These are phyloP conservation scores for Cyanistes caeruleus DNA, from an alignment of 2,113 vertebrate genomes.

Conservation along the genomic window DNA sequence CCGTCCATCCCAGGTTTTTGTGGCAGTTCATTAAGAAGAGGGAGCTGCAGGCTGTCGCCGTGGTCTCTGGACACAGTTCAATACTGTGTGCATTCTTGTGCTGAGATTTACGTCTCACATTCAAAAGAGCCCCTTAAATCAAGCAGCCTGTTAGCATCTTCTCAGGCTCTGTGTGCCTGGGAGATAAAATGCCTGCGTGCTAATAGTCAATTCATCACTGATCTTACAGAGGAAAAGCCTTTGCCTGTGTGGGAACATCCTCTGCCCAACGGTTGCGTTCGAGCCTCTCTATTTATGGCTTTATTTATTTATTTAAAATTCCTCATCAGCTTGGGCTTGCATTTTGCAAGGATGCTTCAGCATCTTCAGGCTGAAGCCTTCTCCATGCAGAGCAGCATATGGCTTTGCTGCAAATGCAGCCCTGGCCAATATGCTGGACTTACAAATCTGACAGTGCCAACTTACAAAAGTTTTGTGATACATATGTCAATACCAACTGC, in stretches of 20 bases:
- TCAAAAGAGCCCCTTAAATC: constrained; percentile 66
- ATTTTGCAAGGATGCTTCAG: background rate
- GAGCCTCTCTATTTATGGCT: background rate
- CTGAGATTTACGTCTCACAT: constrained; percentile 56
- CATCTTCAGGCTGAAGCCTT: background rate
- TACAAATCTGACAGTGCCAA: background rate
- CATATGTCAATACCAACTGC: constrained; percentile 34
- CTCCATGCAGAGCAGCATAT: background rate
- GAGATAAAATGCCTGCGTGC: constrained; percentile 52
- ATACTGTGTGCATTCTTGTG: constrained; percentile 42
- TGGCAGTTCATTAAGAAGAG: constrained; percentile 54
- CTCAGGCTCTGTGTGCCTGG: constrained; percentile 16
- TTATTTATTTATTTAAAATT: background rate
- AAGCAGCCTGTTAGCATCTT: constrained; percentile 58
- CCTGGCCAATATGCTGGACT: constrained; percentile 46
- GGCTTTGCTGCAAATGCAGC: background rate
- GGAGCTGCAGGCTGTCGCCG: background rate
- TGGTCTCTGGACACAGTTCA: constrained; percentile 51
- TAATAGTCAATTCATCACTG: constrained; percentile 42
- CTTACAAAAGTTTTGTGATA: background rate
- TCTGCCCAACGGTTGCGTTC: background rate
- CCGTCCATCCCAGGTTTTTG: constrained; percentile 29
- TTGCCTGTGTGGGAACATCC: background rate
- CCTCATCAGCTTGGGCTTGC: background rate
- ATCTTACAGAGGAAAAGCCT: background rate